phyloP scores from a whole-genome alignment of 2,797 vertebrate species.

The Molossus alvarezi region DNA sequence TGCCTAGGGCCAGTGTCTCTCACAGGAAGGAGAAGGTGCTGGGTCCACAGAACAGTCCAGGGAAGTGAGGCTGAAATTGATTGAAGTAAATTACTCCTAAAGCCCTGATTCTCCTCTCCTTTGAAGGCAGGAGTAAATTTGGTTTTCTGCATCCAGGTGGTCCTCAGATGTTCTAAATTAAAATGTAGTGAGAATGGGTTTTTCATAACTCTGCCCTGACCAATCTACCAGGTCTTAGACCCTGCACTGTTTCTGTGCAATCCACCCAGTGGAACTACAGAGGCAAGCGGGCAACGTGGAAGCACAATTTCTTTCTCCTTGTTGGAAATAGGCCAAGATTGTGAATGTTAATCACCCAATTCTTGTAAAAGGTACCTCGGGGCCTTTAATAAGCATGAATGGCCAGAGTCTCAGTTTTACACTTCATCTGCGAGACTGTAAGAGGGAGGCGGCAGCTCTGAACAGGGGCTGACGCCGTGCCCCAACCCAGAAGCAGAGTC shows the following conservation, averaged over 20 bases:
- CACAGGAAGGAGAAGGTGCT: neutral
- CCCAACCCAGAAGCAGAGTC: neutral
- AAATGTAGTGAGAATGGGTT: conserved; percentile 29
- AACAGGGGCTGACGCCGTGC: neutral
- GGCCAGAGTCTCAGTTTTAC: conserved; percentile 67
- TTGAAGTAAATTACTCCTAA: conserved; percentile 72
- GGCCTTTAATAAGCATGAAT: conserved; percentile 69
- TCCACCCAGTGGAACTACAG: neutral
- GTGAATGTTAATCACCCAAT: conserved; percentile 81
- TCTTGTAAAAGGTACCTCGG: conserved; percentile 76
- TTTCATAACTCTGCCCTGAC: conserved; percentile 13
- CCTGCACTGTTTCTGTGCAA: neutral
- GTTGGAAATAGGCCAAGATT: conserved; percentile 73
- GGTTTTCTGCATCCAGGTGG: conserved; percentile 75
- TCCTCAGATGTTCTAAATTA: conserved; percentile 80
- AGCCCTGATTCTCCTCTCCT: conserved; percentile 60
- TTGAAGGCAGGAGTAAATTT: conserved; percentile 75
- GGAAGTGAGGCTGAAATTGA: conserved; percentile 45
- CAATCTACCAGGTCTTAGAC: neutral
- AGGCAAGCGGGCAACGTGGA: neutral
- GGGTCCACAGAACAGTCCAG: conserved; percentile 39
- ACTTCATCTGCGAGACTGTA: conserved; percentile 64
- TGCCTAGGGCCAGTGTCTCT: neutral
- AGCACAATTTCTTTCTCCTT: conserved; percentile 1
- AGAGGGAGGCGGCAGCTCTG: conserved; percentile 1